Evolutionary conservation across 1,140 invertebrate genomes (phyloP), one percentile per base, ranked within the genome.

Genomic region (Micrasema minimum): DNA sequence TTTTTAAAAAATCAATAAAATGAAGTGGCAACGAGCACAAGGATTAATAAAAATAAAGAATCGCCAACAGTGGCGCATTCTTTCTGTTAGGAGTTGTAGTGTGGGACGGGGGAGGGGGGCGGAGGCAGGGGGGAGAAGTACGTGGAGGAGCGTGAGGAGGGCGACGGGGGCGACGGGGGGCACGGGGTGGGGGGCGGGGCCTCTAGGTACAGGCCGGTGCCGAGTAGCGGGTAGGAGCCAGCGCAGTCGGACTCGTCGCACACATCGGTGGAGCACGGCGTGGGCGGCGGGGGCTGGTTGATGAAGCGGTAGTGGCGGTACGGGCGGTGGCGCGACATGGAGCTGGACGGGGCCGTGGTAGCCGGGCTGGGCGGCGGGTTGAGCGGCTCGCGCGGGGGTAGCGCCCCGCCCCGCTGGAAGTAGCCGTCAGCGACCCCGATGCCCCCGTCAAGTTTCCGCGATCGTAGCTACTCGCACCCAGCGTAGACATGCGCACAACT

Each of bases 191-290:
- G 94, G 7, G 94, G 93, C 14, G 95, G 94, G 10, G 92, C 91
- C 78, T 90, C 90, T 1, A 92, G 90, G 69, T 88, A 86, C 16
- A 75, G 77, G 68, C 80, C 79, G 22, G 90, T 89, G 2, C 70
- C 64, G 16, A 74, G 57, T 0, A 41, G 59, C 12, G 91, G 91
- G 80, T 90, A 91, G 23, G 80, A 76, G 2, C 73, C 67, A 35
- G 68, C 82, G 48, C 87, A 90, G 77, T 95, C 93, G 2, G 91
- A 93, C 76, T 96, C 95, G 77, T 96, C 93, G 80, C 93, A 96
- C 10, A 96, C 92, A 79, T 97, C 96, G 2, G 96, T 97, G 74
- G 93, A 95, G 80, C 95, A 97, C 0, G 96, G 96, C 6, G 96
- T 97, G 2, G 95, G 95, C 1, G 95, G 95, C 14, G 96, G 96